Conservation (phyloP, 2,797 vertebrate species). For the Coccyzus lansbergi region DNA sequence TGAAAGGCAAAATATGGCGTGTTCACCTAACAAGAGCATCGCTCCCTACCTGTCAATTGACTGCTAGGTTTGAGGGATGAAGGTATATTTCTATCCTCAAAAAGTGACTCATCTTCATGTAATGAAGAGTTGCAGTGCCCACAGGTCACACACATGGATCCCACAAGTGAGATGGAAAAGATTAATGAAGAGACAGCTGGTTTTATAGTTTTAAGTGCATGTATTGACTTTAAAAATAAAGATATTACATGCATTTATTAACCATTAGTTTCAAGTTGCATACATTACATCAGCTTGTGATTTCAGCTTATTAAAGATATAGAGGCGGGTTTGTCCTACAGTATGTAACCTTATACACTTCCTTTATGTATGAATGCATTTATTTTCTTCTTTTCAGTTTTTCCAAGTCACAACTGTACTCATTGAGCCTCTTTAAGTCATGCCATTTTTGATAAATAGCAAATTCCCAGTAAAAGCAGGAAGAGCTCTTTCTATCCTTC, state of each 20-base stretch:
- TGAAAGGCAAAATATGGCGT: not conserved
- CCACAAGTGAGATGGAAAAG: not conserved
- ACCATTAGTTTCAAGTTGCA: not conserved
- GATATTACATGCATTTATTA: not conserved
- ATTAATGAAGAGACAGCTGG: not conserved
- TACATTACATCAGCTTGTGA: not conserved
- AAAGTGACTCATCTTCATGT: not conserved
- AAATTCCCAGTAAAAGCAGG: not conserved
- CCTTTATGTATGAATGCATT: not conserved
- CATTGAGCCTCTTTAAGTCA: not conserved
- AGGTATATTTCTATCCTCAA: not conserved
- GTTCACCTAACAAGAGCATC: not conserved
- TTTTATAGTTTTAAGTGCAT: not conserved
- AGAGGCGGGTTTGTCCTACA: not conserved
- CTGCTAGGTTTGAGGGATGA: not conserved
- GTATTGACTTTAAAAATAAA: not conserved
- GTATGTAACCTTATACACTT: not conserved
- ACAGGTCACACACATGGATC: not conserved
- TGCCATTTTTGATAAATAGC: not conserved
- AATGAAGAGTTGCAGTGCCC: not conserved
- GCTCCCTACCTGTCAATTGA: not conserved
- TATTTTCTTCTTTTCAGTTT: not conserved
- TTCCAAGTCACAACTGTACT: not conserved
- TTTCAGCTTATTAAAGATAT: not conserved
- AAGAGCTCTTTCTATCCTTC: not conserved